Evolutionary conservation across 2,113 vertebrate genomes (phyloP).

Genomic region (Engystomops pustulosus): DNA sequence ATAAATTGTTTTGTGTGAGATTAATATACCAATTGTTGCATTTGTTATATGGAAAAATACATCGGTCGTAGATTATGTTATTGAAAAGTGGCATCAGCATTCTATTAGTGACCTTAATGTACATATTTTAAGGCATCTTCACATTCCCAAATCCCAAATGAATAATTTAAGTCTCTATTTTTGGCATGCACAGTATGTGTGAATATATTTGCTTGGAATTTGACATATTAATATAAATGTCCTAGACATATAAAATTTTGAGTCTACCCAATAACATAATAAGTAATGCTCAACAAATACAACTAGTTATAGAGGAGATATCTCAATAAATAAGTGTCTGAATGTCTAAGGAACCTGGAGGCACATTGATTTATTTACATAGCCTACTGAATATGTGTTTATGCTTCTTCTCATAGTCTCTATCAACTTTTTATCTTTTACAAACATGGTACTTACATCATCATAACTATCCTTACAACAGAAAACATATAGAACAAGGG

Average conservation of each 20-base stretch:
- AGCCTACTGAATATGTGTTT: background rate
- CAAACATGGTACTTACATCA: no score
- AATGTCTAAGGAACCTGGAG: background rate
- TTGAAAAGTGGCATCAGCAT: background rate
- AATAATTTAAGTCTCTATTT: conserved; percentile 1
- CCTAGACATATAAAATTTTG: background rate
- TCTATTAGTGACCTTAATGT: background rate
- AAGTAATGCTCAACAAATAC: background rate
- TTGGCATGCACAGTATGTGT: background rate
- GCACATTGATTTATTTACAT: background rate
- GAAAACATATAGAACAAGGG: no score
- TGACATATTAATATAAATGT: background rate
- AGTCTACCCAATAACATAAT: background rate
- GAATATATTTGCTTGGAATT: background rate
- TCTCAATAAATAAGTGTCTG: background rate
- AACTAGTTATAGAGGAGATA: background rate
- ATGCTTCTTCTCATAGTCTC: background rate
- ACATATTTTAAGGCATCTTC: background rate
- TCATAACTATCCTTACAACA: no score
- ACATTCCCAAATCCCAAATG: background rate
- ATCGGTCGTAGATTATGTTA: background rate
- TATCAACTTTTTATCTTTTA: no score
- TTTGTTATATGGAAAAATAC: background rate
- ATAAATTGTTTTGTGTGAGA: conserved; percentile 11
- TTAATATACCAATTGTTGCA: background rate